Conservation (phyloP, 1,140 invertebrate genomes). For the Saccostrea echinata region DNA sequence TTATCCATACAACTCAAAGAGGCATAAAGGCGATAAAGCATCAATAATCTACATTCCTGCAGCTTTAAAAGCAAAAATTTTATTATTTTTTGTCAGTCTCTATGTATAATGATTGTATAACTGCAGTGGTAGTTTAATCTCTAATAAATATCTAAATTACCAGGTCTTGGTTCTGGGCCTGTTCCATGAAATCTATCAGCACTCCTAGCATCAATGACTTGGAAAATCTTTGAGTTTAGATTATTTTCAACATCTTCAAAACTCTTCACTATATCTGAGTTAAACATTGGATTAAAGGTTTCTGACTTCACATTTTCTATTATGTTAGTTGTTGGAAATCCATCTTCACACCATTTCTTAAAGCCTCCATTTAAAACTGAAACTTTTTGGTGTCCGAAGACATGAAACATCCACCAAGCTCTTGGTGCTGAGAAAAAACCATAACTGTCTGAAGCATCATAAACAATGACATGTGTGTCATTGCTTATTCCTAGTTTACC, state of each 20-base stretch:
- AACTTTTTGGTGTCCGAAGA: conserved; percentile 74
- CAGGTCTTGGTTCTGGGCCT: conserved; percentile 73
- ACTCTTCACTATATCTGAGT: conserved; percentile 65
- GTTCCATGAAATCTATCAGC: conserved; percentile 72
- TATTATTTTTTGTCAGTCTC: too few relatives aligned
- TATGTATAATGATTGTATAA: too few relatives aligned
- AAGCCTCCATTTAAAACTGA: conserved; percentile 77
- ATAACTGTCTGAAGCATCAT: conserved; percentile 73
- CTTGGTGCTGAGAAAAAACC: conserved; percentile 75
- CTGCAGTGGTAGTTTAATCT: neutral
- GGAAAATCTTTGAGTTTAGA: conserved; percentile 63
- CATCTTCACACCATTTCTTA: conserved; percentile 68
- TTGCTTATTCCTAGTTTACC: conserved; percentile 75
- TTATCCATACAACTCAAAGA: too few relatives aligned
- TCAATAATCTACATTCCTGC: too few relatives aligned
- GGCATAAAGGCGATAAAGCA: too few relatives aligned
- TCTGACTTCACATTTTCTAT: conserved; percentile 52
- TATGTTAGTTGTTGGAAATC: conserved; percentile 56
- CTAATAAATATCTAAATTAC: conserved; percentile 54
- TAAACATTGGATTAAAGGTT: conserved; percentile 66
- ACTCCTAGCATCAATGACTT: conserved; percentile 73
- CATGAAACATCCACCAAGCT: conserved; percentile 77
- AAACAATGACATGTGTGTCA: conserved; percentile 76
- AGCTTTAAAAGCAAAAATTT: too few relatives aligned
- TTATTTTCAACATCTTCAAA: conserved; percentile 73